Percentiles rank a stretch among this genome's conserved stretches.
Evolutionary conservation across 30 jellyfish, hydroid and myxozoan species (phyloP).

Genomic region (Chrysaora quinquecirrha): DNA sequence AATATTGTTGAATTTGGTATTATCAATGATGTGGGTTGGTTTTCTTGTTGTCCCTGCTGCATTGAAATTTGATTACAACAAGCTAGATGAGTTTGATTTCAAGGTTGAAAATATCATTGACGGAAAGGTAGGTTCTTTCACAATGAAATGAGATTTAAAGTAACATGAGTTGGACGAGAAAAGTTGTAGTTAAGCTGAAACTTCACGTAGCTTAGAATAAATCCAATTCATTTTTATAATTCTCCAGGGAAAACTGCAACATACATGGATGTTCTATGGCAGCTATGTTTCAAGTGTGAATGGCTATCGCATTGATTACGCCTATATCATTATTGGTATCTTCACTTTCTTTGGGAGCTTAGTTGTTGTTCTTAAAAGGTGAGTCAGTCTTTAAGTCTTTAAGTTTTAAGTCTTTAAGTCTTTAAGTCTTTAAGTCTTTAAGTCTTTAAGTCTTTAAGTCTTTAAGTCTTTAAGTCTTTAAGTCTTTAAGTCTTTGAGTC

Average conservation of each 20-base stretch:
- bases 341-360: slow-evolving; percentile 57
- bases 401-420: too few species aligned
- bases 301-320: slow-evolving; percentile 54
- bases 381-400: too few species aligned
- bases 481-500: too few species aligned
- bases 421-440: too few species aligned
- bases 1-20: slow-evolving; percentile 13
- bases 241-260: slow-evolving; percentile 55
- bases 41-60: slow-evolving; percentile 59
- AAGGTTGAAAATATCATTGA: slow-evolving; percentile 32
- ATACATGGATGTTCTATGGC: slow-evolving; percentile 71
- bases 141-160: too few species aligned
- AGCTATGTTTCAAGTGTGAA: slow-evolving; percentile 33
- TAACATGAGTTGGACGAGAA: too few species aligned
- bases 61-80: slow-evolving; percentile 20
- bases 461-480: too few species aligned
- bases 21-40: slow-evolving; percentile 50
- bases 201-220: too few species aligned
- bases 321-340: slow-evolving; percentile 49
- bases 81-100: slow-evolving; percentile 8
- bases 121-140: slow-evolving; percentile 58
- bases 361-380: slow-evolving; percentile 49
- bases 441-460: too few species aligned
- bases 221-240: too few species aligned
- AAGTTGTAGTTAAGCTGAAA: too few species aligned